Percentiles rank a stretch among this genome's conserved stretches.
phyloP scores from a whole-genome alignment of 2,888 invertebrate species.

The Lymantria monacha region DNA sequence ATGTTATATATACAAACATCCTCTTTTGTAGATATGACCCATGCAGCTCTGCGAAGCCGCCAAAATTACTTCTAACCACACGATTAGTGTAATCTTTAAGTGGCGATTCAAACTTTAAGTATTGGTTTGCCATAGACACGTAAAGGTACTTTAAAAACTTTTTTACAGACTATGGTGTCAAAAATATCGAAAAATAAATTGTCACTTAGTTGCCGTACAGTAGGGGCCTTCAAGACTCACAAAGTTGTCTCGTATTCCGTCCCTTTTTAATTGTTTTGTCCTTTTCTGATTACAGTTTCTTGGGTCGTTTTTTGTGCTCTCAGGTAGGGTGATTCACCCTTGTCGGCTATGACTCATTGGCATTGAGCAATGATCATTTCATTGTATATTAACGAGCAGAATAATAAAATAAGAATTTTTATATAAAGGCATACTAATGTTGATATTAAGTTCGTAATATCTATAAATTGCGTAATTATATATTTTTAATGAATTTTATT shows the following conservation, averaged over 20 bases:
- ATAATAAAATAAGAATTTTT: too few relatives aligned
- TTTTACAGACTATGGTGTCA: constrained; percentile 26
- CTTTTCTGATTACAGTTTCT: constrained; percentile 32
- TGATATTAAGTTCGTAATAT: too few relatives aligned
- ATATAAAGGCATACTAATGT: too few relatives aligned
- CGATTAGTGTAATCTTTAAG: too few relatives aligned
- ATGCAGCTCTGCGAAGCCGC: too few relatives aligned
- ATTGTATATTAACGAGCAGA: background rate
- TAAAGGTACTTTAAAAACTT: constrained; percentile 14
- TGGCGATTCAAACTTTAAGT: too few relatives aligned
- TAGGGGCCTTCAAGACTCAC: constrained; percentile 24
- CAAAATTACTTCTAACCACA: too few relatives aligned
- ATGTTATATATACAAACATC: too few relatives aligned
- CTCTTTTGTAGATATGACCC: too few relatives aligned
- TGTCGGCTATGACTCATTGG: constrained; percentile 28
- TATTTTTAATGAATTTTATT: too few relatives aligned
- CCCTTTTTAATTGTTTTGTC: constrained; percentile 31
- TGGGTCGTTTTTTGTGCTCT: constrained; percentile 24
- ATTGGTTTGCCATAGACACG: background rate
- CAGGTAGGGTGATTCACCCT: constrained; percentile 50
- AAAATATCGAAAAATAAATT: constrained; percentile 34
- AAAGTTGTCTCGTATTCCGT: constrained; percentile 44
- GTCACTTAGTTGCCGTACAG: constrained; percentile 29
- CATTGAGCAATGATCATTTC: background rate
- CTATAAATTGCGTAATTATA: too few relatives aligned